These are phyloP conservation scores for Erithacus rubecula DNA, from an alignment of 2,797 vertebrate genomes.

Conservation along the genomic window DNA sequence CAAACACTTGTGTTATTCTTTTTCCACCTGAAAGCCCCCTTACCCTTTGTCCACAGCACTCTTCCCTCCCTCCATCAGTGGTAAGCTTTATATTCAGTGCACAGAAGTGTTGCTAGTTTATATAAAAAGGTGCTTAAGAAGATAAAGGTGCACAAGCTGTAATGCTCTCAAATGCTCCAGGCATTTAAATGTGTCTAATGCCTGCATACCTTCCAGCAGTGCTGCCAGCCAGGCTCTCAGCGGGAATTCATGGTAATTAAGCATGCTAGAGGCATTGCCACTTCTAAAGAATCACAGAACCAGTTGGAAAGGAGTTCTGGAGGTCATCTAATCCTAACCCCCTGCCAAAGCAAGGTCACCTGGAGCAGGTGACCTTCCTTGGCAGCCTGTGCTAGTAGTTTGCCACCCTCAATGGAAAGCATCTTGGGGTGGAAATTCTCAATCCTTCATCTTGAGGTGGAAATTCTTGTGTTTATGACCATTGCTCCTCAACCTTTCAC, in stretches of 20 bases:
- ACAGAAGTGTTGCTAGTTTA: not conserved
- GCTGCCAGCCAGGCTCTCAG: not conserved
- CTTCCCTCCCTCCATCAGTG: not conserved
- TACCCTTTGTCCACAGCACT: fast-evolving
- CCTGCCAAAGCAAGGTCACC: not conserved
- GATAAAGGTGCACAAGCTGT: not conserved
- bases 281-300: not conserved
- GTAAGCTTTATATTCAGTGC: not conserved
- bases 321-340: not conserved
- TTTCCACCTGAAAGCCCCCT: not conserved
- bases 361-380: not conserved
- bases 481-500: not conserved
- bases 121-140: not conserved
- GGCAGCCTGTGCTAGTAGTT: not conserved
- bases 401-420: not conserved
- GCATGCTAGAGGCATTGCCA: not conserved
- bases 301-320: not conserved
- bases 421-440: not conserved
- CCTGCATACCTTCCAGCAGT: not conserved
- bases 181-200: not conserved
- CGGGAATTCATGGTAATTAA: not conserved
- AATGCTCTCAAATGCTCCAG: not conserved
- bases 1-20: not conserved
- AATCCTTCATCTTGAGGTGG: not conserved
- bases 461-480: not conserved